These are phyloP conservation scores for Caranx melampygus DNA, from an alignment of 2,113 vertebrate genomes.

Conservation along the genomic window DNA sequence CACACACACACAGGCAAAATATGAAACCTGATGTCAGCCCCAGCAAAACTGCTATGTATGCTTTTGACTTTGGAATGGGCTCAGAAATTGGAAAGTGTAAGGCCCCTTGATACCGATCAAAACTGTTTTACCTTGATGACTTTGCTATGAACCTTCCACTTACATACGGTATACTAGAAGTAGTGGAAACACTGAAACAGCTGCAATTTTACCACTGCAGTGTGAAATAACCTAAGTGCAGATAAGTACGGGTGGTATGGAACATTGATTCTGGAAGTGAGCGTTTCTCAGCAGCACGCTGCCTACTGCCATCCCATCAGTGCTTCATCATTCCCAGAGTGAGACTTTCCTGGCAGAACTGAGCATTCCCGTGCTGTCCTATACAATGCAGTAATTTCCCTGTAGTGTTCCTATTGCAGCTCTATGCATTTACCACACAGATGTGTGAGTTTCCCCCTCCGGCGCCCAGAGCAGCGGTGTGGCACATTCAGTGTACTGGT, in stretches of 20 bases:
- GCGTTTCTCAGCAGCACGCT: slow-evolving; percentile 67
- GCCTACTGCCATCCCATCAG: slow-evolving; percentile 65
- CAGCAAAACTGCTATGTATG: slow-evolving; percentile 43
- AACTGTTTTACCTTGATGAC: slow-evolving; percentile 60
- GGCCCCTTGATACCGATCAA: slow-evolving; percentile 53
- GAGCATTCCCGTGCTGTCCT: slow-evolving; percentile 58
- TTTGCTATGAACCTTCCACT: slow-evolving; percentile 60
- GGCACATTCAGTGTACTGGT: slow-evolving; percentile 46
- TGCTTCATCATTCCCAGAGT: slow-evolving; percentile 72
- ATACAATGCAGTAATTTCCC: slow-evolving; percentile 71
- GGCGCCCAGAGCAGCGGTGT: slow-evolving; percentile 36
- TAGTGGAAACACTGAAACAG: slow-evolving; percentile 52
- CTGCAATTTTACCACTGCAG: slow-evolving; percentile 61
- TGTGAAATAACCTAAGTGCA: slow-evolving; percentile 67
- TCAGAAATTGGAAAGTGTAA: slow-evolving; percentile 58
- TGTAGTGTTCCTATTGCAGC: slow-evolving; percentile 57
- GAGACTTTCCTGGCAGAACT: slow-evolving; percentile 59
- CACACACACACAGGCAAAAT: slow-evolving; percentile 29
- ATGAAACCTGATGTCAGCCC: slow-evolving; percentile 64
- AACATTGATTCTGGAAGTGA: slow-evolving; percentile 75
- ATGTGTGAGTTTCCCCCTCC: slow-evolving; percentile 52
- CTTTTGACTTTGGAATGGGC: slow-evolving; percentile 56
- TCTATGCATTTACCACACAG: slow-evolving; percentile 61
- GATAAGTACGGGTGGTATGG: slow-evolving; percentile 68
- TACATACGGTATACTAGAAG: slow-evolving; percentile 28